phyloP scores from a whole-genome alignment of 2,113 vertebrate species.

The Xiphophorus hellerii region DNA sequence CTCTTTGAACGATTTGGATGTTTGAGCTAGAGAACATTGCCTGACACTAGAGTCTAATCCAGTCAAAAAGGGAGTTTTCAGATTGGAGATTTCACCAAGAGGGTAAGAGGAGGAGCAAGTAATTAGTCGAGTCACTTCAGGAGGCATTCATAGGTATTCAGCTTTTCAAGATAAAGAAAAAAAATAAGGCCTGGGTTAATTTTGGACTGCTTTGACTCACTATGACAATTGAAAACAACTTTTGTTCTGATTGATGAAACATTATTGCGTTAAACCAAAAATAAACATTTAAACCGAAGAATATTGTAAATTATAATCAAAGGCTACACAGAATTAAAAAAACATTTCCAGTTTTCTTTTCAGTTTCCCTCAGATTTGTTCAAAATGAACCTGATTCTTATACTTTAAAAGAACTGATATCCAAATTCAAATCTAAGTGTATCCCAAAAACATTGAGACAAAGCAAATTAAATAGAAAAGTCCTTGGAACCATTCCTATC shows the following conservation, averaged over 20 bases:
- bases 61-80: slow-evolving; percentile 30
- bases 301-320: background rate
- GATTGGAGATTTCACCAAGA: slow-evolving; percentile 49
- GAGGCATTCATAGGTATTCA: slow-evolving; percentile 19
- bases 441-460: background rate
- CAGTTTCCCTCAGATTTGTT: no score
- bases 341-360: background rate
- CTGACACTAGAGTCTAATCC: slow-evolving; percentile 45
- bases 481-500: background rate
- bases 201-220: background rate
- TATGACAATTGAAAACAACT: slow-evolving; percentile 1
- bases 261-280: background rate
- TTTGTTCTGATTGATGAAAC: slow-evolving; percentile 1
- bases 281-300: background rate
- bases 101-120: slow-evolving; percentile 33
- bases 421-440: background rate
- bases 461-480: background rate
- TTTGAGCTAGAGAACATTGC: slow-evolving; percentile 34
- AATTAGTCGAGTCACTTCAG: slow-evolving; percentile 36
- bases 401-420: background rate
- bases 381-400: no score
- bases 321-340: background rate
- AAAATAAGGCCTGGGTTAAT: background rate
- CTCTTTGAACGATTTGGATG: slow-evolving; percentile 51
- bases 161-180: background rate